Evolutionary conservation across 2,113 vertebrate genomes (phyloP).

Genomic region (Empidonax alnorum): DNA sequence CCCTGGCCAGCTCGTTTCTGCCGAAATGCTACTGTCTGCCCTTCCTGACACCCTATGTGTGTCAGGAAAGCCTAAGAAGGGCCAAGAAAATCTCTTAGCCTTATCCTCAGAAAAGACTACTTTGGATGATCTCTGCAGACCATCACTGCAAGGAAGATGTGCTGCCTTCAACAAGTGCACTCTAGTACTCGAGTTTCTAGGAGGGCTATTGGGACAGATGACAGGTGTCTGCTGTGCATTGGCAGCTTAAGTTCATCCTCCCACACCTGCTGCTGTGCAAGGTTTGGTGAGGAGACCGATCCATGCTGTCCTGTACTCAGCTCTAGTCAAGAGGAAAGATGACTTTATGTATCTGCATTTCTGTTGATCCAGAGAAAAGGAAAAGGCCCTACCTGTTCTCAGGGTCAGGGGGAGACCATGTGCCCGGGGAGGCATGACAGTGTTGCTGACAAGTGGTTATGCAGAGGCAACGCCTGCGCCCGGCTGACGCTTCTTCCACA

Average conservation of each 20-base stretch:
- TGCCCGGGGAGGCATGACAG: not conserved
- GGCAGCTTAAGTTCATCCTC: not conserved
- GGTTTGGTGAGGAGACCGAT: not conserved
- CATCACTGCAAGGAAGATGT: not conserved
- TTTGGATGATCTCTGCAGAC: not conserved
- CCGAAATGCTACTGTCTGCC: rapidly evolving
- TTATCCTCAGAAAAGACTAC: not conserved
- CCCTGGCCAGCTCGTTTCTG: not conserved
- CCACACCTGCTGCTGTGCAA: rapidly evolving
- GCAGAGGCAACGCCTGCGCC: not conserved
- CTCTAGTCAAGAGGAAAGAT: not conserved
- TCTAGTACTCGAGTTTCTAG: rapidly evolving
- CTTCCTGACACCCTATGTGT: not conserved
- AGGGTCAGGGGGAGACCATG: not conserved
- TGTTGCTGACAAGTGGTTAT: rapidly evolving
- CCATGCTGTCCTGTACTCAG: not conserved
- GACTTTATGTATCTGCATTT: not conserved
- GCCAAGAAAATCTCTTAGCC: not conserved
- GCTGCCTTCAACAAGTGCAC: not conserved
- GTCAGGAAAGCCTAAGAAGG: not conserved
- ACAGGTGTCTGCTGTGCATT: not conserved
- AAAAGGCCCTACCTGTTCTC: not conserved
- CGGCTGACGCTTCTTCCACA: rapidly evolving
- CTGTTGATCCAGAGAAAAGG: not conserved
- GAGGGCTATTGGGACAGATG: rapidly evolving